Percentiles rank a stretch among this genome's conserved stretches.
Conservation (phyloP, 2,888 invertebrate species). For the Oligia latruncula region DNA sequence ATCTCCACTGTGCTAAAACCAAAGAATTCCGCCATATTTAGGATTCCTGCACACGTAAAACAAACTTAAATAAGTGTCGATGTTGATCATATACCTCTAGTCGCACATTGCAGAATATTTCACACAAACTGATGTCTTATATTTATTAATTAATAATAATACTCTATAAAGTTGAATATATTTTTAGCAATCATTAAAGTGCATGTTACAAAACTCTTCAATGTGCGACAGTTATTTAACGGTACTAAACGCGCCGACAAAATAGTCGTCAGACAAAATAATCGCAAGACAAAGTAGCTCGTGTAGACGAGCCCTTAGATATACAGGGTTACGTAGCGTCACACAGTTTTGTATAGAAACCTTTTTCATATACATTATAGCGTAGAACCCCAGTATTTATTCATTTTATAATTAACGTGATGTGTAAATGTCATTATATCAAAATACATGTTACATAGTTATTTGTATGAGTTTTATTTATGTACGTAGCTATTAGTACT, state of each 20-base stretch:
- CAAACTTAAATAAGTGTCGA: slow-evolving; percentile 17
- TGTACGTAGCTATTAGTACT: slow-evolving; percentile 65
- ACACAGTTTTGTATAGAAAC: slow-evolving; percentile 63
- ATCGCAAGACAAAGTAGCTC: slow-evolving; percentile 46
- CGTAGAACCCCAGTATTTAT: slow-evolving; percentile 72
- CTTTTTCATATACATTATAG: slow-evolving; percentile 65
- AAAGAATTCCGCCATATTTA: slow-evolving; percentile 67
- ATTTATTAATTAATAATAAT: slow-evolving; percentile 45
- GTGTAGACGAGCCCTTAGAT: slow-evolving; percentile 62
- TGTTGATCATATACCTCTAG: slow-evolving; percentile 35
- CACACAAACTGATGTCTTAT: slow-evolving; percentile 16
- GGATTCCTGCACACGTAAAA: slow-evolving; percentile 45
- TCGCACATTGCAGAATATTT: slow-evolving; percentile 48
- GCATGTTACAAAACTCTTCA: slow-evolving; percentile 47
- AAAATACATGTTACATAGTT: slow-evolving; percentile 89
- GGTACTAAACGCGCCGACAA: slow-evolving; percentile 49
- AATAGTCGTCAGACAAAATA: slow-evolving; percentile 42
- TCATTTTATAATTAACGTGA: slow-evolving; percentile 80
- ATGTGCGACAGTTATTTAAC: slow-evolving; percentile 53
- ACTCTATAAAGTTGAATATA: slow-evolving; percentile 47
- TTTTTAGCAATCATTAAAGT: slow-evolving; percentile 57
- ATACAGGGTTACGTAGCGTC: slow-evolving; percentile 64
- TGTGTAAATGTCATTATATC: slow-evolving; percentile 87
- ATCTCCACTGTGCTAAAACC: slow-evolving; percentile 73
- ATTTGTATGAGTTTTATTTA: slow-evolving; percentile 87